Evolutionary conservation across 2,888 invertebrate genomes (phyloP).

Genomic region (Dynastes hyllus): DNA sequence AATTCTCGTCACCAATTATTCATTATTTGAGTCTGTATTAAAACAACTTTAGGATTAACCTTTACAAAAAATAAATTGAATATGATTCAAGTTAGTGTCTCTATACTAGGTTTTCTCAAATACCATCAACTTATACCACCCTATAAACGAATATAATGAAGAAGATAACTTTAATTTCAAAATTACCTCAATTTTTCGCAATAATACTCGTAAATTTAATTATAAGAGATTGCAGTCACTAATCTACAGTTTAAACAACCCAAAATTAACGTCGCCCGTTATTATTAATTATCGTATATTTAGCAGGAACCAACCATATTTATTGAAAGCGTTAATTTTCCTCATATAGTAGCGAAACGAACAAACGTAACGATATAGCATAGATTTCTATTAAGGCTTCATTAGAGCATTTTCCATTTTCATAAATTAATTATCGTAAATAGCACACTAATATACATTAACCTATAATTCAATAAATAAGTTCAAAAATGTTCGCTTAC

Average conservation of each 20-base stretch:
- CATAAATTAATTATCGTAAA: neutral
- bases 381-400: conserved; percentile 28
- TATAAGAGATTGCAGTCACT: no score
- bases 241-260: neutral
- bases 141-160: no score
- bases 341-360: neutral
- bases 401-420: conserved; percentile 13
- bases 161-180: no score
- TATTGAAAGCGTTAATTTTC: conserved; percentile 3
- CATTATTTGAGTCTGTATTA: no score
- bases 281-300: neutral
- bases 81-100: no score
- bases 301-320: conserved; percentile 1
- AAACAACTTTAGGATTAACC: no score
- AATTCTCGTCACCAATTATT: no score
- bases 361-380: conserved; percentile 3
- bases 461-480: conserved; percentile 2
- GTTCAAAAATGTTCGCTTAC: conserved; percentile 6
- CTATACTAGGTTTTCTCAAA: no score
- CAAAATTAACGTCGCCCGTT: neutral
- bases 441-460: neutral
- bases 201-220: no score
- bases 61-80: no score
- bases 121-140: no score
- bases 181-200: no score